A percentile compares a stretch with the other conserved stretches of the same genome.
Conservation (phyloP, 2,113 vertebrate species). For the Lucifuga dentata region DNA sequence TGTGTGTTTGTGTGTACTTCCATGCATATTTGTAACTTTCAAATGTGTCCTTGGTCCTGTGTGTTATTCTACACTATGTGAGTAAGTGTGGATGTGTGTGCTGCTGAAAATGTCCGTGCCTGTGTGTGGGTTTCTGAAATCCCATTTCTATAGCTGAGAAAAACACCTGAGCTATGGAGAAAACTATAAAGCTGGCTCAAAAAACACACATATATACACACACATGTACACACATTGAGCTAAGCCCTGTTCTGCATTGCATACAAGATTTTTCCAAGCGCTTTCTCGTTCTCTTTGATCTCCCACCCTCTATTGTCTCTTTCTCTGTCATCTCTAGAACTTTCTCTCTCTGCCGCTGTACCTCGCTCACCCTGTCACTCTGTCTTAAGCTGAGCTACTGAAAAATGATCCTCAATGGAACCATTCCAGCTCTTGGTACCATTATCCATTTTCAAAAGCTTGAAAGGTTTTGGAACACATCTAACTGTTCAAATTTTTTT, state of each 20-base stretch:
- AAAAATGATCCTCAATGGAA: constrained; percentile 20
- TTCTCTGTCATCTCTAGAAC: constrained; percentile 50
- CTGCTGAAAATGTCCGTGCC: background rate
- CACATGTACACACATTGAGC: background rate
- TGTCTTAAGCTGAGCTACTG: constrained; percentile 19
- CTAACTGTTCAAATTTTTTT: constrained; percentile 23
- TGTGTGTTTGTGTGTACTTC: constrained; percentile 1
- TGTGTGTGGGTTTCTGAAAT: constrained; percentile 4
- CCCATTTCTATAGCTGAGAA: constrained; percentile 38
- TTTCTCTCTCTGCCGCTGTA: constrained; percentile 15
- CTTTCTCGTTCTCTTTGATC: constrained; percentile 50
- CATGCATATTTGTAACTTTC: constrained; percentile 28
- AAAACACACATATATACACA: constrained; percentile 1
- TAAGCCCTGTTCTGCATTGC: constrained; percentile 29
- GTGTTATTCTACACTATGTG: background rate
- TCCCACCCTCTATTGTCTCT: constrained; percentile 54
- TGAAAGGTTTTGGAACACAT: constrained; percentile 5
- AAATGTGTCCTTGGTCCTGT: constrained; percentile 15
- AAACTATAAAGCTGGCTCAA: constrained; percentile 11
- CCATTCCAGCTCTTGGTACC: constrained; percentile 13
- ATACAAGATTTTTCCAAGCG: constrained; percentile 55
- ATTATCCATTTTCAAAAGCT: constrained; percentile 32
- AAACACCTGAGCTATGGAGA: constrained; percentile 47
- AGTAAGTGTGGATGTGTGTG: background rate
- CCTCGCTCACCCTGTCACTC: constrained; percentile 2